Conservation (phyloP, 2,888 invertebrate species). For the Dasypolia templi region DNA sequence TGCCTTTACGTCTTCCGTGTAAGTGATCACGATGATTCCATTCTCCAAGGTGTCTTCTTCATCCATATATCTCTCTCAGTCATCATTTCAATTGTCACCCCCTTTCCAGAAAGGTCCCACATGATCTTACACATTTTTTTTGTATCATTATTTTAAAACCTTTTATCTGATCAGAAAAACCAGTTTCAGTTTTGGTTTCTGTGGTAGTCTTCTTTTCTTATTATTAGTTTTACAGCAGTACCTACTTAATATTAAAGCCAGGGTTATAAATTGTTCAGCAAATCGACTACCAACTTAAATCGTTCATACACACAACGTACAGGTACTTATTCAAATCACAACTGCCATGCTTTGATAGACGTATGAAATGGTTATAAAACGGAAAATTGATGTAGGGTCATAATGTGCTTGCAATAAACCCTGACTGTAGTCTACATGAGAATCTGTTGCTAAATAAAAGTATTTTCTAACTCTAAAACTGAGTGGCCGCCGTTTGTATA, state of each 20-base stretch:
- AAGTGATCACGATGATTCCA: not conserved
- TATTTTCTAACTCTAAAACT: not conserved
- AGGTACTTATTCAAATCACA: not conserved
- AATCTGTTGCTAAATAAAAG: not conserved
- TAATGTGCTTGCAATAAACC: not conserved
- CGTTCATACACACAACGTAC: too few species aligned
- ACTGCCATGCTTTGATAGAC: not conserved
- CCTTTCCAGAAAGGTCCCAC: not conserved
- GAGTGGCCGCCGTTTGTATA: too few species aligned
- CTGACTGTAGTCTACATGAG: not conserved
- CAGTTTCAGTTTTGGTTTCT: too few species aligned
- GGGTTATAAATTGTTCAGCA: not conserved
- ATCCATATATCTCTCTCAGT: not conserved
- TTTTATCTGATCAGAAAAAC: too few species aligned
- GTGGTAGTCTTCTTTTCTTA: not conserved
- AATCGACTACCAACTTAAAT: not conserved
- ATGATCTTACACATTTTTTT: not conserved
- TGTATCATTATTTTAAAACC: too few species aligned
- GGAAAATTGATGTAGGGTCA: not conserved
- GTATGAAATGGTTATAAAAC: not conserved
- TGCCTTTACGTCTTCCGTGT: not conserved
- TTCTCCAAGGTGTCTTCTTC: too few species aligned
- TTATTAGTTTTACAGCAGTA: not conserved
- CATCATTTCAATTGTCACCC: not conserved
- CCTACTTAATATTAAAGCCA: not conserved